Evolutionary conservation across 2,797 vertebrate genomes (phyloP).

Genomic region (Lagodon rhomboides): DNA sequence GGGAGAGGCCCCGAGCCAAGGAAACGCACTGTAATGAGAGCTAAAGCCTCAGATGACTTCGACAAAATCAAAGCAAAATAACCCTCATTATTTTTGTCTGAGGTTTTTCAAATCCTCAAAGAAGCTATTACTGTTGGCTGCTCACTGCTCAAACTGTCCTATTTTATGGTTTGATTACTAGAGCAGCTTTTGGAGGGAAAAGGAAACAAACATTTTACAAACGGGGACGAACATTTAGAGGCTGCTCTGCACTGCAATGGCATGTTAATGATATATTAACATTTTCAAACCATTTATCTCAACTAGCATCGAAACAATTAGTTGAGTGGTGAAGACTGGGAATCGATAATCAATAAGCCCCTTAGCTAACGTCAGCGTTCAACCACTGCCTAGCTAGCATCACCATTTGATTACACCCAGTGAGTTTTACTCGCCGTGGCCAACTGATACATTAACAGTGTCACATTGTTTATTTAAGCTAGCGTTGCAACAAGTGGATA

Average conservation of each 20-base stretch:
- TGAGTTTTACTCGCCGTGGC: no score
- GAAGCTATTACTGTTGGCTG: not conserved
- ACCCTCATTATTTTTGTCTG: constrained; percentile 34
- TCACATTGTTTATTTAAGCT: not conserved
- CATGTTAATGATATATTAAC: not conserved
- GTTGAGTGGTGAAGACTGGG: no score
- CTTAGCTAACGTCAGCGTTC: no score
- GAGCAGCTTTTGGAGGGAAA: no score
- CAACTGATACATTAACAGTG: not conserved
- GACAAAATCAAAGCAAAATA: constrained; percentile 40
- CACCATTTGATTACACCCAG: no score
- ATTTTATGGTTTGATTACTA: not conserved
- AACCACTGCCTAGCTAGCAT: no score
- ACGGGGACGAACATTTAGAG: not conserved
- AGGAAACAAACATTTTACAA: no score
- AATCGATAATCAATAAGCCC: no score
- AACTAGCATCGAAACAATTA: not conserved
- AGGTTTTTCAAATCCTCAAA: constrained; percentile 23
- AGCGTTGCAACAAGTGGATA: no score
- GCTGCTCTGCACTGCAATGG: not conserved
- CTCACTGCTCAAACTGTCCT: not conserved
- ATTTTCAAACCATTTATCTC: not conserved
- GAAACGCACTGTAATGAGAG: constrained; percentile 47
- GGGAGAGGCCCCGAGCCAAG: constrained; percentile 37
- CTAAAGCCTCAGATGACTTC: constrained; percentile 42